Evolutionary conservation across 2,888 invertebrate genomes (phyloP).

Genomic region (Empis livida): DNA sequence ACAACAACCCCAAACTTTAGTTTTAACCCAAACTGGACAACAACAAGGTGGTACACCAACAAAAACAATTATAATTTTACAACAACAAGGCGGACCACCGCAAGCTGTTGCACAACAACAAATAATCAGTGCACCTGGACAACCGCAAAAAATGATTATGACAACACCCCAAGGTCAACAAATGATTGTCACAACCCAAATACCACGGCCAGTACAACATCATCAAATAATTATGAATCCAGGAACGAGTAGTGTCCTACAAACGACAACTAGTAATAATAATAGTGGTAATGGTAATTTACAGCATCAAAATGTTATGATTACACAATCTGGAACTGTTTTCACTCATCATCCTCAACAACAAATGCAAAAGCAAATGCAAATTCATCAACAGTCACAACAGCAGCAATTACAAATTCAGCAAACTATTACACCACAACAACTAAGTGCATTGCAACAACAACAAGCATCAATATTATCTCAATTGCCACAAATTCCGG

Average conservation of each 20-base stretch:
- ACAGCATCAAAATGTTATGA: constrained; percentile 8
- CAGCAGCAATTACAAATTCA: constrained; percentile 21
- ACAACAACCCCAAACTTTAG: constrained; percentile 41
- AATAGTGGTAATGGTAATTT: neutral
- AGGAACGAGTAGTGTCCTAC: constrained; percentile 12
- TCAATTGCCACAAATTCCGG: constrained; percentile 33
- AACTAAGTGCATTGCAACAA: constrained; percentile 1
- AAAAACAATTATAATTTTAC: constrained; percentile 58
- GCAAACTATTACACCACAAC: constrained; percentile 5
- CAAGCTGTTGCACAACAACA: constrained; percentile 23
- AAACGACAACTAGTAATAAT: neutral
- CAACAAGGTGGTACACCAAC: constrained; percentile 51
- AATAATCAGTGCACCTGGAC: constrained; percentile 23
- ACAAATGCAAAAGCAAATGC: constrained; percentile 37
- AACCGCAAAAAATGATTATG: constrained; percentile 44
- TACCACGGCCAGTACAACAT: constrained; percentile 25
- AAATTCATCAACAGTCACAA: constrained; percentile 37
- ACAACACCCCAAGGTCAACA: constrained; percentile 52
- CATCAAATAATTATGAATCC: constrained; percentile 21
- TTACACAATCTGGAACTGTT: constrained; percentile 8
- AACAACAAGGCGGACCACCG: constrained; percentile 36
- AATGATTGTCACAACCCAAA: constrained; percentile 50
- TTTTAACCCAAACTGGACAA: constrained; percentile 53
- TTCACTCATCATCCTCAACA: constrained; percentile 14
- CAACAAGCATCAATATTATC: constrained; percentile 26